Percentiles rank a stretch among this genome's conserved stretches.
Evolutionary conservation across 23 tunicate species (phyloP).

Genomic region (Botrylloides violaceus): DNA sequence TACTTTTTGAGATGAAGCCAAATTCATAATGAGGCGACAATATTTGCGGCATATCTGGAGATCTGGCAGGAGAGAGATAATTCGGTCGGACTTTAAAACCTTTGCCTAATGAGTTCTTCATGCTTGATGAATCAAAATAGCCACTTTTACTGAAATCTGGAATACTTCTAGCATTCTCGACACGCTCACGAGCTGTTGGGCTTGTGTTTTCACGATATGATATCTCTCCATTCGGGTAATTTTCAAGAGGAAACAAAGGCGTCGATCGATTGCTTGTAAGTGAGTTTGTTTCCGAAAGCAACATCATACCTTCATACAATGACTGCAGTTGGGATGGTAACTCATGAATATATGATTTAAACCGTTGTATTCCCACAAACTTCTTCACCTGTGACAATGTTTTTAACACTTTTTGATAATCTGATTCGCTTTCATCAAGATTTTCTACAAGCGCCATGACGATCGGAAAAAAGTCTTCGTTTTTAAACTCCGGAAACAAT

Average conservation of each 20-base stretch:
- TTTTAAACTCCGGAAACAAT: constrained; percentile 69
- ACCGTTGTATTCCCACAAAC: constrained; percentile 41
- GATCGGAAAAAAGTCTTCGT: constrained; percentile 84
- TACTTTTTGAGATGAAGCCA: constrained; percentile 39
- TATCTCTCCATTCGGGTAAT: constrained; percentile 8
- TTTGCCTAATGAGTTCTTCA: constrained; percentile 26
- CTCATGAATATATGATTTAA: constrained; percentile 34
- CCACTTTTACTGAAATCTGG: constrained; percentile 45
- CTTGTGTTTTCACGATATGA: not conserved
- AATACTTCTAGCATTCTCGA: not conserved
- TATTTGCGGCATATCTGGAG: not conserved
- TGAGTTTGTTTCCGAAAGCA: not conserved
- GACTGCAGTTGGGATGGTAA: constrained; percentile 41
- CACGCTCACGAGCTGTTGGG: not conserved
- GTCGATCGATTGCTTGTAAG: constrained; percentile 9
- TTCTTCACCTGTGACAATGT: constrained; percentile 26
- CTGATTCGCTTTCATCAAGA: constrained; percentile 37
- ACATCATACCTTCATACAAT: constrained; percentile 10
- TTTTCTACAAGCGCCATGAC: constrained; percentile 50
- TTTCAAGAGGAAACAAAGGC: not conserved
- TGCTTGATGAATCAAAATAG: constrained; percentile 35
- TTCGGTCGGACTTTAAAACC: constrained; percentile 7
- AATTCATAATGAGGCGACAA: constrained; percentile 22
- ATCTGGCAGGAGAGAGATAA: constrained; percentile 14
- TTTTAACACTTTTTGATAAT: constrained; percentile 19